These are phyloP conservation scores for Andrena flavipes DNA, from an alignment of 2,888 invertebrate species.

Conservation along the genomic window DNA sequence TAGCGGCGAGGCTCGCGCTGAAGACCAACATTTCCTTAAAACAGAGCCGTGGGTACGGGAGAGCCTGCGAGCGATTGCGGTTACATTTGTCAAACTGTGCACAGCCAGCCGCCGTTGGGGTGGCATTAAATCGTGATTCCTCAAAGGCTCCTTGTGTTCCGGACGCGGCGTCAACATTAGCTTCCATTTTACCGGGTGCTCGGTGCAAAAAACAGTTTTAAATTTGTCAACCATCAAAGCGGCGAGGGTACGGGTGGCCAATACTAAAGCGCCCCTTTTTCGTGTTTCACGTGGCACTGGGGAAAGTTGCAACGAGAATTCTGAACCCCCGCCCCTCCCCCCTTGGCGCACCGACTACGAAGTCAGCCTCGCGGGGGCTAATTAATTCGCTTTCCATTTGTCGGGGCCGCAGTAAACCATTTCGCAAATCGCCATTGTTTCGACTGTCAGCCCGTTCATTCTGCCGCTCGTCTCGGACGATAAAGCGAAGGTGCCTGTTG, in stretches of 20 bases:
- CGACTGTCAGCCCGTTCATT: background rate
- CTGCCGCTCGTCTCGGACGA: background rate
- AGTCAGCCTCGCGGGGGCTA: constrained; percentile 10
- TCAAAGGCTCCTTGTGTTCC: background rate
- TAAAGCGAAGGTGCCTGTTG: constrained; percentile 17
- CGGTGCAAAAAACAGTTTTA: background rate
- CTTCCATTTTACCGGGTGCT: background rate
- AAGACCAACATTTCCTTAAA: constrained; percentile 15
- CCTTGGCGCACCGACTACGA: background rate
- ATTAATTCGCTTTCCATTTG: constrained; percentile 43
- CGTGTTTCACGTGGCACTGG: background rate
- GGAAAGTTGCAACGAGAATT: background rate
- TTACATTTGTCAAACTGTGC: background rate
- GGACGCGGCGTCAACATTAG: background rate
- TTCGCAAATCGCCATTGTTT: constrained; percentile 37
- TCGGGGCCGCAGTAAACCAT: constrained; percentile 27
- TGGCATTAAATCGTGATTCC: background rate
- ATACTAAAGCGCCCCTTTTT: background rate
- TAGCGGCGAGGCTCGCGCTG: constrained; percentile 13
- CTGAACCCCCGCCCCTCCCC: background rate
- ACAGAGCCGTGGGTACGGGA: background rate
- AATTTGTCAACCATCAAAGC: background rate
- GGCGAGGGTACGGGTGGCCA: no score
- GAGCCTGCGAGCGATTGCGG: constrained; percentile 3
- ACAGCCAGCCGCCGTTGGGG: background rate